These are phyloP conservation scores for Syrmaticus mikado DNA, from an alignment of 2,113 vertebrate genomes.

Conservation along the genomic window DNA sequence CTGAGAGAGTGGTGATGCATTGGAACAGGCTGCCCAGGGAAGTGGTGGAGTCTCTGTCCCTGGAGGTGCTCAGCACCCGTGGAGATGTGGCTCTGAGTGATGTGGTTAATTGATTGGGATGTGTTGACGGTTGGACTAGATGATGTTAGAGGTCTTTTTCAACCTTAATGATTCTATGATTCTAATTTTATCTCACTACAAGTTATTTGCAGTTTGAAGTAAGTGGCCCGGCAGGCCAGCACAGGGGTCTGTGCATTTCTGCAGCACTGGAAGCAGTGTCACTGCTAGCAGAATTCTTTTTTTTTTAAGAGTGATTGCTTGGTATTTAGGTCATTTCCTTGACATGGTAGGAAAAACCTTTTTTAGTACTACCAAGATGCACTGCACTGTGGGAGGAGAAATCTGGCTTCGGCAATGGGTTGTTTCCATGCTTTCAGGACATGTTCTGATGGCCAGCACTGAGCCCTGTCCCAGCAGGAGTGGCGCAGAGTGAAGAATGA, in stretches of 20 bases:
- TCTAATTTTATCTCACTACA: rapidly evolving
- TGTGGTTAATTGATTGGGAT: no score
- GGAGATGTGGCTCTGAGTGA: no score
- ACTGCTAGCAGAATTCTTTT: not conserved
- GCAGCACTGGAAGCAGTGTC: not conserved
- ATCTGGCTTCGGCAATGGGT: not conserved
- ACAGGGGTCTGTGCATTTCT: not conserved
- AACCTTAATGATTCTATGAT: no score
- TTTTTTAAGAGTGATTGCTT: not conserved
- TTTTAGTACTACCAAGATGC: not conserved
- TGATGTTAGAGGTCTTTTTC: no score
- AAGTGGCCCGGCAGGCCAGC: not conserved
- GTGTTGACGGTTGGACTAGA: no score
- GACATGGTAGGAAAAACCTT: not conserved
- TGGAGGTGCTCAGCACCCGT: no score
- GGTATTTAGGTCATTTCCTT: not conserved
- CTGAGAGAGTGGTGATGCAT: no score
- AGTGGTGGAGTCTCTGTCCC: no score
- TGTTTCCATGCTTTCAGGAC: not conserved
- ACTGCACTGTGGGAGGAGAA: not conserved
- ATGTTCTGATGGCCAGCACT: not conserved
- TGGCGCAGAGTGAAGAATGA: rapidly evolving
- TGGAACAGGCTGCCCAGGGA: no score
- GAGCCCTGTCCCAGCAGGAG: not conserved
- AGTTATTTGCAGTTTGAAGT: not conserved